A percentile compares a stretch with the other conserved stretches of the same genome.
These are phyloP conservation scores for Cerastis leucographa DNA, from an alignment of 2,888 invertebrate genomes.

Conservation along the genomic window DNA sequence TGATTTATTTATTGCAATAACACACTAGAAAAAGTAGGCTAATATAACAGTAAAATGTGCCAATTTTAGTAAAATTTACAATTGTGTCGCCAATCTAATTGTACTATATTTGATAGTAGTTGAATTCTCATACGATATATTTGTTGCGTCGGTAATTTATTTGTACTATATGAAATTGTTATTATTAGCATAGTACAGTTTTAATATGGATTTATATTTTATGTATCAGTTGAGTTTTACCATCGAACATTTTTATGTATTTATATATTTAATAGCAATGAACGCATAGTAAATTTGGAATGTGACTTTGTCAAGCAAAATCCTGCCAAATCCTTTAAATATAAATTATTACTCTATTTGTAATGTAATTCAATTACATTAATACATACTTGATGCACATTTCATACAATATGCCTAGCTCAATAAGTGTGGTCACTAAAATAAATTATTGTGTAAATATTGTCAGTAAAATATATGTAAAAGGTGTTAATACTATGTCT, in stretches of 20 bases:
- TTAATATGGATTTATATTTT: conserved; percentile 79
- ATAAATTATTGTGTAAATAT: conserved; percentile 89
- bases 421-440: conserved; percentile 90
- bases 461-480: conserved; percentile 90
- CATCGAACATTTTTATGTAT: conserved; percentile 74
- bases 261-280: conserved; percentile 73
- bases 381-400: conserved; percentile 87
- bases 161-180: conserved; percentile 77
- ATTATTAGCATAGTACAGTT: conserved; percentile 73
- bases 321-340: conserved; percentile 87
- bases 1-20: conserved; percentile 66
- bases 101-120: conserved; percentile 68
- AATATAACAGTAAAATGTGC: conserved; percentile 78
- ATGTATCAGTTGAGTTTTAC: conserved; percentile 82
- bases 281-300: conserved; percentile 80
- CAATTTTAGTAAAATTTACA: conserved; percentile 82
- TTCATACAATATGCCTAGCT: conserved; percentile 89
- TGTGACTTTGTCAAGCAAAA: conserved; percentile 87
- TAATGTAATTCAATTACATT: conserved; percentile 89
- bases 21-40: conserved; percentile 75
- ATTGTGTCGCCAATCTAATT: conserved; percentile 73
- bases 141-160: conserved; percentile 78
- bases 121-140: conserved; percentile 73
- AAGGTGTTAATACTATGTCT: conserved; percentile 82
- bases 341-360: conserved; percentile 76